phyloP scores from a whole-genome alignment of 2,888 invertebrate genomes.

The Diplolepis rosae region DNA sequence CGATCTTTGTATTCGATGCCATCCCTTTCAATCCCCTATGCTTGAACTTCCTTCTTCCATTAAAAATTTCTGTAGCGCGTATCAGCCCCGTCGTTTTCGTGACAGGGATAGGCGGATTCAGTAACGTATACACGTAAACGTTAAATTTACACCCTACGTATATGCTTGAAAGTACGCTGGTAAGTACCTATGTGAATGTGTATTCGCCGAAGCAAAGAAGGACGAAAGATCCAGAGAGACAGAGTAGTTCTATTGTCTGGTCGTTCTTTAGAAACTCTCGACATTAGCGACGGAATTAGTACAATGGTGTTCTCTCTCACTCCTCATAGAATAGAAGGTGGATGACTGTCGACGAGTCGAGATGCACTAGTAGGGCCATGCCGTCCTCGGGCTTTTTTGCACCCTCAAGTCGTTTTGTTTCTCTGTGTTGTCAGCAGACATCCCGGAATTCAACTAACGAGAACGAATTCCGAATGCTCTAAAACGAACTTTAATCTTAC shows the following conservation, averaged over 20 bases:
- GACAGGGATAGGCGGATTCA: constrained; percentile 14
- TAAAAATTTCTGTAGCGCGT: constrained; percentile 33
- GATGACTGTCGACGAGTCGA: constrained; percentile 7
- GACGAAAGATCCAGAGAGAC: constrained; percentile 26
- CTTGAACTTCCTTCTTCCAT: neutral
- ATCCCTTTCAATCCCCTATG: constrained; percentile 1
- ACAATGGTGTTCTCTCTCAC: constrained; percentile 47
- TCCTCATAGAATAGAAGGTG: constrained; percentile 18
- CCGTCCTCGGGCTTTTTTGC: constrained; percentile 17
- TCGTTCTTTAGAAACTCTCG: constrained; percentile 59
- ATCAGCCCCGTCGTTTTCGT: constrained; percentile 26
- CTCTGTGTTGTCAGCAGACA: constrained; percentile 1
- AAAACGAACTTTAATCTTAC: neutral
- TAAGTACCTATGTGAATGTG: constrained; percentile 29
- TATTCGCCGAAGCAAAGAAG: neutral
- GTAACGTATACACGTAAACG: neutral
- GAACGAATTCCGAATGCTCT: neutral
- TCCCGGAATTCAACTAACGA: constrained; percentile 7
- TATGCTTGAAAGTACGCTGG: constrained; percentile 29
- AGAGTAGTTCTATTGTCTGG: constrained; percentile 56
- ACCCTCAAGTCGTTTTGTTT: neutral
- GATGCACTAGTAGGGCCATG: neutral
- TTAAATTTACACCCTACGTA: neutral
- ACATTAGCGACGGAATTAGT: constrained; percentile 60
- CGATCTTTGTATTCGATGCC: too few relatives aligned